These are phyloP conservation scores for Melopsittacus undulatus DNA, from an alignment of 2,797 vertebrate species.

Conservation along the genomic window DNA sequence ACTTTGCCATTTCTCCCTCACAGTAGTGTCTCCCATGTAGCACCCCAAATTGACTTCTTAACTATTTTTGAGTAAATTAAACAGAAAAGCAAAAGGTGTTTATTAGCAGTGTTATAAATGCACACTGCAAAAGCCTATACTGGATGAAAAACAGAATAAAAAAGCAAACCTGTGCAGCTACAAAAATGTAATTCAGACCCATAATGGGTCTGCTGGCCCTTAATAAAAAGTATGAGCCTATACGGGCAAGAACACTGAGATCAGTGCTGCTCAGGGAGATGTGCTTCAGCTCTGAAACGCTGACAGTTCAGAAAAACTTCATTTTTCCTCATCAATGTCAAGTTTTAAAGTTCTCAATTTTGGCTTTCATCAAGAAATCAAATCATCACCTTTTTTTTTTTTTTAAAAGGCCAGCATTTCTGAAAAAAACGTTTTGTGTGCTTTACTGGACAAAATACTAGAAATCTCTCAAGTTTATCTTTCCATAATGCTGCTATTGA, in stretches of 20 bases:
- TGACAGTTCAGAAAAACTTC: constrained; percentile 42
- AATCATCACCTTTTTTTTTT: not conserved
- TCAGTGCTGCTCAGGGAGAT: constrained; percentile 28
- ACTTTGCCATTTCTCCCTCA: not conserved
- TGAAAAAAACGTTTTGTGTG: not conserved
- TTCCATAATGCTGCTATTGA: not conserved
- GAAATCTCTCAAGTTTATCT: not conserved
- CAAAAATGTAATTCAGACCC: constrained; percentile 18
- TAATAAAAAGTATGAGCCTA: constrained; percentile 16
- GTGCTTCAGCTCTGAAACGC: constrained; percentile 11
- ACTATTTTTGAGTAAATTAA: not conserved
- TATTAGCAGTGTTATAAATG: not conserved
- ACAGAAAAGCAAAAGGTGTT: not conserved
- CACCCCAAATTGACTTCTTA: not conserved
- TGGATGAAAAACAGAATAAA: not conserved
- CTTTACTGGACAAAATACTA: not conserved
- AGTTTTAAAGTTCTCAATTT: constrained; percentile 52
- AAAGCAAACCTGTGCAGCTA: not conserved
- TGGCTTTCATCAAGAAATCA: constrained; percentile 39
- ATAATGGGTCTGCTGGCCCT: constrained; percentile 10
- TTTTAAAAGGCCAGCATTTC: not conserved
- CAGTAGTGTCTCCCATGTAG: not conserved
- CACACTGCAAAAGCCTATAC: not conserved
- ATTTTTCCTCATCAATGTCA: constrained; percentile 59
- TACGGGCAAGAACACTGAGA: not conserved